Base-by-base conservation (phyloP, 2,888 invertebrate species). In the Empis livida region DNA sequence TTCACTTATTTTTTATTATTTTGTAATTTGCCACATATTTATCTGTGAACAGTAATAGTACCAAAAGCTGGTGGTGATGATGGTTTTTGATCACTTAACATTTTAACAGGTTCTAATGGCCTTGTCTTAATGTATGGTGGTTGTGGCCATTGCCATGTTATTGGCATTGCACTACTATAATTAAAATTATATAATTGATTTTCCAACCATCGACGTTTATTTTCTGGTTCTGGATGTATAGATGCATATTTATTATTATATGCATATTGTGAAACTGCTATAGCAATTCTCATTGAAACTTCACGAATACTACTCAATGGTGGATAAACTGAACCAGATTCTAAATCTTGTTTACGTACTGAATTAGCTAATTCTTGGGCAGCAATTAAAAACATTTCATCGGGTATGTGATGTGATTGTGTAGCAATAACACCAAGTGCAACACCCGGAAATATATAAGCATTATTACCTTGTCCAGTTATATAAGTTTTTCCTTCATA, bases 391-490 rank as follows among this genome's bases (percentile, higher is more conserved):
- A 99, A 99, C 69, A 96, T 78, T 53, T 86, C 84, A 63, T 99
- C 95, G 8, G 84, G 83, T 62, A 99, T 92, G 61, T 94, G 93
- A 63, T 92, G 87, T 6, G 93, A 86, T 47, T 91, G 88, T 30
- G 93, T 90, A 14, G 84, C 81, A 55, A 96, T 89, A 9, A 93
- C 88, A 10, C 95, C 99, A 16, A 99, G 77, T 10, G 94, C 95
- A 46, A 95, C 75, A 6, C 97, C 99, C 0, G 97, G 97, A 75
- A 93, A 95, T 61, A 96, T 94, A 70, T 96, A 96, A 0, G 95
- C 89, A 70, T 96, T 96, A 71, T 95, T 96, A 50, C 97, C 97
- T 67, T 99, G 99, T 0, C 99, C 97, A 0, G 97, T 90, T 55
- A 80, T 76, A 70, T 75, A 93, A 5, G 81, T 82, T 65, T 85